A percentile compares a stretch with the other conserved stretches of the same genome.
phyloP scores from a whole-genome alignment of 2,888 invertebrate genomes.

The Furcula furcula region DNA sequence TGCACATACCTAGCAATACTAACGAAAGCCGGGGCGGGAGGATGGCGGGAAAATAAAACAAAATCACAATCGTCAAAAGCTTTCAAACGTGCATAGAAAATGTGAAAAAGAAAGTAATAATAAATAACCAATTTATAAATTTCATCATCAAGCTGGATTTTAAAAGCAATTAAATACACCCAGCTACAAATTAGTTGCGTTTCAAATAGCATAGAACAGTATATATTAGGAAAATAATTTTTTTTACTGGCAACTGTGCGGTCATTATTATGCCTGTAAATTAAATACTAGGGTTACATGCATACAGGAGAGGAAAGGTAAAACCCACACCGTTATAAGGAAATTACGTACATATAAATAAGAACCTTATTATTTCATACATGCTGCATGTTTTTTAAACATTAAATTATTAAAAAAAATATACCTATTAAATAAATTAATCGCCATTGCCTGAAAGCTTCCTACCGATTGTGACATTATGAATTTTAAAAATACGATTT shows the following conservation, averaged over 20 bases:
- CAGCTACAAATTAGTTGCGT: background rate
- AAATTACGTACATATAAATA: constrained; percentile 27
- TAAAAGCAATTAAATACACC: constrained; percentile 1
- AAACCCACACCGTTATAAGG: constrained; percentile 51
- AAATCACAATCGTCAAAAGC: constrained; percentile 82
- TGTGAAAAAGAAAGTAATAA: background rate
- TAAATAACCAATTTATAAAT: background rate
- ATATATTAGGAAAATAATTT: no score
- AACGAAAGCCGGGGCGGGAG: constrained; percentile 44
- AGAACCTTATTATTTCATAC: constrained; percentile 61
- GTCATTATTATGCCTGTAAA: no score
- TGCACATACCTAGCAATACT: constrained; percentile 52
- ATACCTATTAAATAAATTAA: constrained; percentile 5
- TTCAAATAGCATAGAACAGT: no score
- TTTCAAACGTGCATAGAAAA: constrained; percentile 75
- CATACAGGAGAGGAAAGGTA: constrained; percentile 18
- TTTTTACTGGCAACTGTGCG: no score
- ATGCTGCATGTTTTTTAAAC: constrained; percentile 53
- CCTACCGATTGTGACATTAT: constrained; percentile 70
- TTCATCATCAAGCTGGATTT: constrained; percentile 10
- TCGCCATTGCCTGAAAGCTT: constrained; percentile 68
- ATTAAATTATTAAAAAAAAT: constrained; percentile 4
- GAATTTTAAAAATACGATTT: constrained; percentile 49
- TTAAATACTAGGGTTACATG: no score
- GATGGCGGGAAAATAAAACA: constrained; percentile 67